Evolutionary conservation across 2,797 vertebrate species (phyloP).

Genomic region (Coendou prehensilis): DNA sequence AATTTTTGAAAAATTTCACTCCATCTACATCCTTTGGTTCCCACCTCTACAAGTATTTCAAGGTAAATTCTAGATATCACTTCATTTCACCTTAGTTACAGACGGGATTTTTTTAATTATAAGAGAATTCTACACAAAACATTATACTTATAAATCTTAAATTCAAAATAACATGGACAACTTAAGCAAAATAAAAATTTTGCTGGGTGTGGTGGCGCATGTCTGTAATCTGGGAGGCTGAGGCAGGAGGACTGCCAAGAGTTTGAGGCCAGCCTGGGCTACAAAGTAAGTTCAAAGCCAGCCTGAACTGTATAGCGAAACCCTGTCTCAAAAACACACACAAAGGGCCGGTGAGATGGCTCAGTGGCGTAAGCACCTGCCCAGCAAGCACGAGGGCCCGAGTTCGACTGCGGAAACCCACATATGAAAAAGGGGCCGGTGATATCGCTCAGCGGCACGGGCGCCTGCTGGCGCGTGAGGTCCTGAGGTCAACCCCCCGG

Average conservation of each 20-base stretch:
- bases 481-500: too few relatives aligned
- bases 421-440: too few relatives aligned
- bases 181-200: constrained; percentile 60
- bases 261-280: background rate
- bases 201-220: too few relatives aligned
- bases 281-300: background rate
- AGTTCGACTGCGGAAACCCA: too few relatives aligned
- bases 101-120: background rate
- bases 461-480: too few relatives aligned
- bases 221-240: background rate
- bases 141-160: background rate
- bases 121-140: constrained; percentile 5
- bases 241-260: background rate
- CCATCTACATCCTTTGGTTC: background rate
- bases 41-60: constrained; percentile 6
- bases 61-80: constrained; percentile 19
- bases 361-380: too few relatives aligned
- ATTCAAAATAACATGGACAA: background rate
- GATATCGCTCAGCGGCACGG: too few relatives aligned
- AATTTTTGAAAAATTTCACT: constrained; percentile 2
- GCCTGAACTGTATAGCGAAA: background rate
- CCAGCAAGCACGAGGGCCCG: too few relatives aligned
- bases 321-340: background rate
- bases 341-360: too few relatives aligned
- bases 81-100: background rate